phyloP scores from a whole-genome alignment of 2,113 vertebrate genomes.

The Megaceryle maxima region DNA sequence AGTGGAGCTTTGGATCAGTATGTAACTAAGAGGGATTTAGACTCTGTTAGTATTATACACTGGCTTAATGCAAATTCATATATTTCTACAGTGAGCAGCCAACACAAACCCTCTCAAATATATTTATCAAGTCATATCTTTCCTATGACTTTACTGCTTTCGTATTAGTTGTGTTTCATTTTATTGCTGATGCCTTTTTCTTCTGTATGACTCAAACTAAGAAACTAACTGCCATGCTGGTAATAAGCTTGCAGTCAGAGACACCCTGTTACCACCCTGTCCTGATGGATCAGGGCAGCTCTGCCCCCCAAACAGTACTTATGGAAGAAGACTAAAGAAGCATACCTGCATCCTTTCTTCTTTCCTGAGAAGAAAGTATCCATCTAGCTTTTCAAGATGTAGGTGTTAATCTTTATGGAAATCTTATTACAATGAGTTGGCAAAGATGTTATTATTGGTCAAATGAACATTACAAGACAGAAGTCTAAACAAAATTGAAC shows the following conservation, averaged over 20 bases:
- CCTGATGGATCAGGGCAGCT: neutral
- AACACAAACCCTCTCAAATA: neutral
- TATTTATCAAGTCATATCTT: neutral
- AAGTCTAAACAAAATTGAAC: fast-evolving
- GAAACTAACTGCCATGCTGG: neutral
- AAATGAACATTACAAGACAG: neutral
- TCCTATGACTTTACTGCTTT: neutral
- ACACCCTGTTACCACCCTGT: fast-evolving
- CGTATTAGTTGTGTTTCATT: neutral
- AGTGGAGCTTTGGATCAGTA: neutral
- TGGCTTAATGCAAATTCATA: neutral
- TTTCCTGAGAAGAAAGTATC: neutral
- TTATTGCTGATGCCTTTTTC: neutral
- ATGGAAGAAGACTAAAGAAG: neutral
- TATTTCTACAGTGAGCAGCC: neutral
- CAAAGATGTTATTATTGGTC: neutral
- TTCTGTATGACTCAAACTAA: neutral
- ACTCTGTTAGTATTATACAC: neutral
- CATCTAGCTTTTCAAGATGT: neutral
- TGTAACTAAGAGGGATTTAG: neutral
- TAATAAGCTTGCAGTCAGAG: neutral
- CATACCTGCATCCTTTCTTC: neutral
- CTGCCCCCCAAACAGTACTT: neutral
- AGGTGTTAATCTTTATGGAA: neutral
- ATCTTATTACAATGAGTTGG: neutral